Base-by-base conservation (phyloP, 2,888 invertebrate genomes). In the Itoplectis maculator region DNA sequence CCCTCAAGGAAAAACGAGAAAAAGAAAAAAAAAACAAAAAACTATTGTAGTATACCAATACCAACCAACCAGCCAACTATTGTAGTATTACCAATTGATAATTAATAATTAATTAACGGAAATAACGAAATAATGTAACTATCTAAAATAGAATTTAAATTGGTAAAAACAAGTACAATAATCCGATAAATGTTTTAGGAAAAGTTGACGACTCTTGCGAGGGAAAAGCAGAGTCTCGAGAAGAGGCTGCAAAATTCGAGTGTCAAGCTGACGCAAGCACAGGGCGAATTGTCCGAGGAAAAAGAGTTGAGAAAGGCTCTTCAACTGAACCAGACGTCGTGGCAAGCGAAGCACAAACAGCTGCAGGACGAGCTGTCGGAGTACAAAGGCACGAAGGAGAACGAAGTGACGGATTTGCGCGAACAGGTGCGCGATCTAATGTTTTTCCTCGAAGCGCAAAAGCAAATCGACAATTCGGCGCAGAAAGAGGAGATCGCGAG, bases 361-460 rank as follows among this genome's bases (percentile, higher is more conserved):
- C 79, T 92, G 37, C 89, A 92, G 65, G 87, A 90, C 56, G 91
- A 92, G 78, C 84, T 91, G 69, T 81, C 84, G 3, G 88, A 94
- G 75, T 93, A 91, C 84, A 93, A 92, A 77, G 92, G 90, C 9
- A 59, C 84, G 2, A 94, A 94, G 85, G 94, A 95, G 75, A 89
- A 93, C 63, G 96, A 98, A 95, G 94, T 98, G n/a, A 87, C 93
- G 0, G 98, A 98, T 20, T 94, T 99, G 40, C 96, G 96, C 86
- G 99, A 99, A 88, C 98, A 99, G 94, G 94, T 99, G 8, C 95
- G 97, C 45, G 99, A 99, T 94, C 95, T 99, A 66, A 98, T 99
- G 98, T 98, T 99, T 94, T 99, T 97, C 92, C 95, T 99, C 88
- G 98, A 99, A 87, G 99, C 98, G 0, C 97, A 97, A 91, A 94